phyloP scores from a whole-genome alignment of 2,797 vertebrate species.

The Bufotes viridis region DNA sequence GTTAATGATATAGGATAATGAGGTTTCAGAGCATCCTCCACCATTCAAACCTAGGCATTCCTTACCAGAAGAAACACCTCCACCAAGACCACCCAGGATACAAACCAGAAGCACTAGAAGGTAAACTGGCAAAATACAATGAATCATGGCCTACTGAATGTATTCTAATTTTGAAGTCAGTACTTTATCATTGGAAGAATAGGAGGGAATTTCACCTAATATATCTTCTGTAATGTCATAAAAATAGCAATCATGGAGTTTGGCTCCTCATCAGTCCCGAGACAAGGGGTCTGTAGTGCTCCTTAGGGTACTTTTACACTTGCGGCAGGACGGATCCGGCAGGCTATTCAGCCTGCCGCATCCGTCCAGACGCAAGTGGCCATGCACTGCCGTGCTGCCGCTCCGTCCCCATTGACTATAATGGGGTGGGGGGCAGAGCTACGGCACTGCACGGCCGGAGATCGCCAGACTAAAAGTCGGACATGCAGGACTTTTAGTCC shows the following conservation, averaged over 20 bases:
- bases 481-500: no score
- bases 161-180: background rate
- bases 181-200: background rate
- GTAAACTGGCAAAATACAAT: slow-evolving; percentile 4
- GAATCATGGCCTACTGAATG: background rate
- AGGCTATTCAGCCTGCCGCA: no score
- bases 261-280: background rate
- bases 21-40: background rate
- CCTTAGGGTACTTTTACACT: no score
- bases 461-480: no score
- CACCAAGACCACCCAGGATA: slow-evolving; percentile 49
- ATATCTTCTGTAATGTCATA: background rate
- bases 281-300: background rate
- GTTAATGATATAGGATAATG: slow-evolving; percentile 45
- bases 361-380: no score
- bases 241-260: background rate
- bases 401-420: no score
- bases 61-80: slow-evolving; percentile 30
- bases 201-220: background rate
- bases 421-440: no score
- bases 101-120: slow-evolving; percentile 25
- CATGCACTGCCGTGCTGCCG: no score
- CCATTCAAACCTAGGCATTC: slow-evolving; percentile 14
- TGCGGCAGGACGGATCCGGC: no score
- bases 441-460: no score